Conservation (phyloP, 2,113 vertebrate species). For the Oryzias celebensis region DNA sequence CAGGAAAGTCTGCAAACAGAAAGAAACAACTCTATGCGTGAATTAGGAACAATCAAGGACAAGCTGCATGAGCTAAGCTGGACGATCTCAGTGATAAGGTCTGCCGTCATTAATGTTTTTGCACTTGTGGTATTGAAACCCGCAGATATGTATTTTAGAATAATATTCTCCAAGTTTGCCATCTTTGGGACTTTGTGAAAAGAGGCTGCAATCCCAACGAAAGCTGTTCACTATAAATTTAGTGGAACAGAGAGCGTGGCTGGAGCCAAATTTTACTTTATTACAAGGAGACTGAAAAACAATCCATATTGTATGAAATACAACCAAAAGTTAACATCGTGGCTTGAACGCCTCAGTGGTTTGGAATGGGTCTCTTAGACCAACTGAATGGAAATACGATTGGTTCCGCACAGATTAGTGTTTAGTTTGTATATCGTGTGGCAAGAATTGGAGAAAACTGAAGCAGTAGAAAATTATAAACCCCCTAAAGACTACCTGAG, state of each 20-base stretch:
- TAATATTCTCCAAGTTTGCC: too few species aligned
- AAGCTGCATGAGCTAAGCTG: slow-evolving; percentile 30
- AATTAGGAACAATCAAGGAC: slow-evolving; percentile 33
- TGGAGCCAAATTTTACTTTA: too few species aligned
- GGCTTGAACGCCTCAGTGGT: background rate
- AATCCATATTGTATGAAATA: slow-evolving; percentile 1
- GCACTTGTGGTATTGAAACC: too few species aligned
- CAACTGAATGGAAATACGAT: slow-evolving; percentile 1
- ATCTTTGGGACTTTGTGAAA: too few species aligned
- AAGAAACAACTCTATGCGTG: background rate
- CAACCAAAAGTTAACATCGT: slow-evolving; percentile 12
- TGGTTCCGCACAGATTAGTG: slow-evolving; percentile 1
- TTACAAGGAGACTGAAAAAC: background rate
- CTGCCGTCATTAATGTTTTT: too few species aligned
- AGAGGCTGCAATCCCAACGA: too few species aligned
- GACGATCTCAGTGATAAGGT: too few species aligned
- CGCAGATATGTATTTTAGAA: too few species aligned
- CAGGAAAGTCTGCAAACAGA: slow-evolving; percentile 11
- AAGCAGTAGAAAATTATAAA: too few species aligned
- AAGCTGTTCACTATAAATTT: too few species aligned
- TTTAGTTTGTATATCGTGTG: slow-evolving; percentile 5
- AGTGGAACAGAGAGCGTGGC: too few species aligned
- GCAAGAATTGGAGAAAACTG: background rate
- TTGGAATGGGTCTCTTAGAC: slow-evolving; percentile 4
- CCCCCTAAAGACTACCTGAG: too few species aligned